These are phyloP conservation scores for Tenodera sinensis DNA, from an alignment of 2,888 invertebrate genomes.

Conservation along the genomic window DNA sequence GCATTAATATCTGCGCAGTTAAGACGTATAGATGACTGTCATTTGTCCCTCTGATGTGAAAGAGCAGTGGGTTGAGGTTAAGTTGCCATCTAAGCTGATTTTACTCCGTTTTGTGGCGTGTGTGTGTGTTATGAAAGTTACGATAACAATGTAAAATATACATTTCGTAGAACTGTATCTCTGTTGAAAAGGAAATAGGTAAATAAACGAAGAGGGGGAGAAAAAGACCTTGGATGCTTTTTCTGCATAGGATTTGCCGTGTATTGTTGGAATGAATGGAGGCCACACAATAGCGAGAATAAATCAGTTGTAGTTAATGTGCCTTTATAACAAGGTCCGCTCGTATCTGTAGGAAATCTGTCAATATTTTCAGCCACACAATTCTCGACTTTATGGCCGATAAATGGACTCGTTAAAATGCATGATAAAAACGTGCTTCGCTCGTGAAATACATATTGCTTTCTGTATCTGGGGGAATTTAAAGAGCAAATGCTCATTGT, in stretches of 20 bases:
- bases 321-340: background rate
- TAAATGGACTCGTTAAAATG: background rate
- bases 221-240: background rate
- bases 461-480: background rate
- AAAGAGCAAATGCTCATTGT: background rate
- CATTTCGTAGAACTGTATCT: background rate
- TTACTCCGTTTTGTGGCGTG: too few relatives aligned
- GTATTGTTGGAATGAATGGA: background rate
- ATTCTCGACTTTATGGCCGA: background rate
- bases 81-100: too few relatives aligned
- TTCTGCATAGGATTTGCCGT: background rate
- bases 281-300: background rate
- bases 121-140: too few relatives aligned
- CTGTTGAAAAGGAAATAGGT: background rate
- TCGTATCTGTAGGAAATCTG: background rate
- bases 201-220: background rate
- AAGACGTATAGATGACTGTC: too few relatives aligned
- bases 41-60: too few relatives aligned
- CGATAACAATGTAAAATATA: too few relatives aligned
- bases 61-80: too few relatives aligned
- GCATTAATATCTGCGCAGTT: too few relatives aligned
- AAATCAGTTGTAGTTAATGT: background rate
- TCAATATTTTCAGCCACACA: background rate
- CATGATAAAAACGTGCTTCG: background rate
- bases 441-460: background rate